Evolutionary conservation across 1,140 invertebrate species (phyloP).

Genomic region (Campoletis sonorensis): DNA sequence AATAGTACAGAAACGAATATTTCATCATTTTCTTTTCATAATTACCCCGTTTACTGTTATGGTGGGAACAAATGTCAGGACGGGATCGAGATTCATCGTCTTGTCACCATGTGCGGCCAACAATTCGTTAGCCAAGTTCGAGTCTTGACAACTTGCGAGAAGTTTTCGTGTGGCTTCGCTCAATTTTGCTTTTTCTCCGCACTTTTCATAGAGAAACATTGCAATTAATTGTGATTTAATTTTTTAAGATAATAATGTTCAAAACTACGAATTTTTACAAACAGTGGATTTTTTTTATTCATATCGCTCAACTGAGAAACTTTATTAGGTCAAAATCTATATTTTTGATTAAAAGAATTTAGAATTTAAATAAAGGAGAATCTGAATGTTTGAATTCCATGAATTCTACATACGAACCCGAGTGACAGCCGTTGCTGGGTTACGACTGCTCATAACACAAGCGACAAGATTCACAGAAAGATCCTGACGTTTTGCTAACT

Average conservation of each 20-base stretch:
- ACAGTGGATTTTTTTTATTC: too few relatives aligned
- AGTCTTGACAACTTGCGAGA: conserved; percentile 72
- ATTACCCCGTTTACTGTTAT: conserved; percentile 78
- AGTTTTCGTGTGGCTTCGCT: conserved; percentile 65
- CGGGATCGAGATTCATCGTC: conserved; percentile 75
- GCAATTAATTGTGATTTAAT: conserved; percentile 38
- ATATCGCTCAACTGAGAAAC: too few relatives aligned
- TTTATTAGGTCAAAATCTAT: conserved; percentile 12
- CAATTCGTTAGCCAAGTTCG: conserved; percentile 71
- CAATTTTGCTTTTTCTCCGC: conserved; percentile 71
- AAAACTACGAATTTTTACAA: too few relatives aligned
- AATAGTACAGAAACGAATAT: conserved; percentile 38
- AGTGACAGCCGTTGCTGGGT: conserved; percentile 64
- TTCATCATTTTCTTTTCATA: conserved; percentile 46
- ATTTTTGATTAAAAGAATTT: too few relatives aligned
- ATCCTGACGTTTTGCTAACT: conserved; percentile 70
- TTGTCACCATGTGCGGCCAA: conserved; percentile 78
- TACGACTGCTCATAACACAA: conserved; percentile 76
- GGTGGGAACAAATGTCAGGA: conserved; percentile 80
- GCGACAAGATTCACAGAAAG: conserved; percentile 74
- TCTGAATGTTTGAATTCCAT: neutral
- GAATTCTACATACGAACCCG: conserved; percentile 55
- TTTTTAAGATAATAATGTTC: too few relatives aligned
- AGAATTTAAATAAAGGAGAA: too few relatives aligned
- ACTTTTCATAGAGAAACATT: conserved; percentile 68